Conservation (phyloP, 2,888 invertebrate species). For the Exocentrus adspersus region DNA sequence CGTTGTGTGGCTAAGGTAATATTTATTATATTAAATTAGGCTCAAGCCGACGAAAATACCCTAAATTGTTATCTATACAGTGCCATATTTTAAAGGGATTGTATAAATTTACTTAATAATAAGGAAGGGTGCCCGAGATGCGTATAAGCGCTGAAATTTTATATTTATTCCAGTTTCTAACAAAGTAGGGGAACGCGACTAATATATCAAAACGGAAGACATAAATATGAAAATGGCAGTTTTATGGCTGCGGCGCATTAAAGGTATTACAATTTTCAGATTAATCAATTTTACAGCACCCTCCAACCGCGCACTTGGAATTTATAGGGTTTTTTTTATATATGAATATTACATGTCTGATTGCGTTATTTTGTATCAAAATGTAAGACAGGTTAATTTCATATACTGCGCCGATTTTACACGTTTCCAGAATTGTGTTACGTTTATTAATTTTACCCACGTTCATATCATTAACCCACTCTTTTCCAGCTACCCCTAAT, state of each 20-base stretch:
- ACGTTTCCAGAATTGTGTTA: no score
- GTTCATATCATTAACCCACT: no score
- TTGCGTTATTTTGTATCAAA: neutral
- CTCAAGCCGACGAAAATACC: no score
- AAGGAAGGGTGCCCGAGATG: neutral
- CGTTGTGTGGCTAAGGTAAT: no score
- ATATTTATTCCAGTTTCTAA: constrained; percentile 13
- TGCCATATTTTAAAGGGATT: neutral
- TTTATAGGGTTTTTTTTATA: constrained; percentile 13
- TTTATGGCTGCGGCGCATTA: constrained; percentile 8
- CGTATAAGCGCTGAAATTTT: neutral
- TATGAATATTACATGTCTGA: neutral
- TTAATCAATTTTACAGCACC: constrained; percentile 13
- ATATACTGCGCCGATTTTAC: no score
- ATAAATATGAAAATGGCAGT: constrained; percentile 21
- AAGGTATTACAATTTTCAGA: constrained; percentile 21
- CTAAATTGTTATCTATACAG: no score
- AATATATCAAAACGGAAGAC: constrained; percentile 15
- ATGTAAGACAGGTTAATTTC: neutral
- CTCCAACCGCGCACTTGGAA: neutral
- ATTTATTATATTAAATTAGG: no score
- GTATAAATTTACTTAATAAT: no score
- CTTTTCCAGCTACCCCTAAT: no score
- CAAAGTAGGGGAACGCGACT: constrained; percentile 9
- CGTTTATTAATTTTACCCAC: no score